phyloP scores from a whole-genome alignment of 2,113 vertebrate species.

The Corythoichthys intestinalis region DNA sequence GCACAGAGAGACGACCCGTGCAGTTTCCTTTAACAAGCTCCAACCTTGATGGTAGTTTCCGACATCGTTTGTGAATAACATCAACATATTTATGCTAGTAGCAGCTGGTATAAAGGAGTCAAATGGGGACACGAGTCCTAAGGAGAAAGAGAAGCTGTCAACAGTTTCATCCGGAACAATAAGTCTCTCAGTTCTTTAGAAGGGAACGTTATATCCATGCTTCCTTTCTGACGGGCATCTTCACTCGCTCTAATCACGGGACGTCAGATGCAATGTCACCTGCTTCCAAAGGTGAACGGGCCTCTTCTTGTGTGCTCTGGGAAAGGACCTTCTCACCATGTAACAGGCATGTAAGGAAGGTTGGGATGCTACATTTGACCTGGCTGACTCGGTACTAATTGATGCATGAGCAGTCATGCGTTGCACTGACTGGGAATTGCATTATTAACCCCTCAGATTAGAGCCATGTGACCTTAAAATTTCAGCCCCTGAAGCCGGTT shows the following conservation, averaged over 20 bases:
- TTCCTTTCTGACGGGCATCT: background rate
- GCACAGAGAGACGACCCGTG: conserved; percentile 33
- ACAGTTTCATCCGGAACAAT: background rate
- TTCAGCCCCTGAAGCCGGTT: background rate
- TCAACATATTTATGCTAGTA: background rate
- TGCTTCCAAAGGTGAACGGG: background rate
- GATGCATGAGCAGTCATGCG: background rate
- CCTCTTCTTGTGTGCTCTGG: background rate
- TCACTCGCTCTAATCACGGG: background rate
- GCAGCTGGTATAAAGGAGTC: background rate
- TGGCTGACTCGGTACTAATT: background rate
- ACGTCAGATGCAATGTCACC: background rate
- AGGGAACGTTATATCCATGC: background rate
- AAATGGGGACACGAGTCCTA: background rate
- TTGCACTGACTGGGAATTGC: background rate
- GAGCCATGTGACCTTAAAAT: background rate
- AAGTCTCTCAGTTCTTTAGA: background rate
- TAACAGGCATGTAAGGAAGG: background rate
- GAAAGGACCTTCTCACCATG: background rate
- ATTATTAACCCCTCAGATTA: background rate
- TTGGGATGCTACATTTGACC: background rate
- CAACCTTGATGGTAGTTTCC: background rate
- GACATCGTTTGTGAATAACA: background rate
- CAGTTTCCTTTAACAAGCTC: conserved; percentile 4
- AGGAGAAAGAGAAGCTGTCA: background rate